Percentiles rank a stretch among this genome's conserved stretches.
Conservation (phyloP, 2,113 vertebrate species). For the Lophotis ruficrista region DNA sequence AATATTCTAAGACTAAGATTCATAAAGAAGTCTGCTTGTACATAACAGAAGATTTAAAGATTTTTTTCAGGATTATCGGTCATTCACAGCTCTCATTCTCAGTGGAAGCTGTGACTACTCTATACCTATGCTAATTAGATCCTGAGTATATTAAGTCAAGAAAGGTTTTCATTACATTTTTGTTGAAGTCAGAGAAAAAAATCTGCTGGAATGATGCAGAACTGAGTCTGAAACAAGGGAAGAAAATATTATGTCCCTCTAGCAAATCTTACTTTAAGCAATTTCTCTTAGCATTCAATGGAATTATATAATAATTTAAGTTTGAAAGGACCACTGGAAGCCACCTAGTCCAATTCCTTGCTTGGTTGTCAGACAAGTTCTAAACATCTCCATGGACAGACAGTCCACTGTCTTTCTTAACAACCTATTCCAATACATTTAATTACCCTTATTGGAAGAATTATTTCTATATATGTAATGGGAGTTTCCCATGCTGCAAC, state of each 20-base stretch:
- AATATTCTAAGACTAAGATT: not conserved
- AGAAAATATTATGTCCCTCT: not conserved
- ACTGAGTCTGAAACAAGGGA: not conserved
- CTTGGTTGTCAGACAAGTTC: not conserved
- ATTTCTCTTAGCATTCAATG: not conserved
- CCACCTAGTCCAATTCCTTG: not conserved
- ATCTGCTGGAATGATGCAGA: not conserved
- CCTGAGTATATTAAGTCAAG: not conserved
- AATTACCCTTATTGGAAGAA: not conserved
- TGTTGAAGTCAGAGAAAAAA: not conserved
- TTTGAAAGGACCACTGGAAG: not conserved
- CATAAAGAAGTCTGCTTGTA: not conserved
- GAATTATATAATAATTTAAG: not conserved
- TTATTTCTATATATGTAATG: not conserved
- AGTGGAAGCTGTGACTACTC: not conserved
- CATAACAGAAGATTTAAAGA: not conserved
- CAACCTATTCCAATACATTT: not conserved
- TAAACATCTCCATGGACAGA: not conserved
- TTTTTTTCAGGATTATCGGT: not conserved
- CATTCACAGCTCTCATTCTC: not conserved
- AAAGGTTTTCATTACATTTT: not conserved
- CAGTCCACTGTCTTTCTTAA: not conserved
- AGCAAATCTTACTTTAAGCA: not conserved
- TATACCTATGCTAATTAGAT: not conserved
- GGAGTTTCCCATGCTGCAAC: not conserved